phyloP scores from a whole-genome alignment of 2,888 invertebrate species.

The Ferrisia virgata region DNA sequence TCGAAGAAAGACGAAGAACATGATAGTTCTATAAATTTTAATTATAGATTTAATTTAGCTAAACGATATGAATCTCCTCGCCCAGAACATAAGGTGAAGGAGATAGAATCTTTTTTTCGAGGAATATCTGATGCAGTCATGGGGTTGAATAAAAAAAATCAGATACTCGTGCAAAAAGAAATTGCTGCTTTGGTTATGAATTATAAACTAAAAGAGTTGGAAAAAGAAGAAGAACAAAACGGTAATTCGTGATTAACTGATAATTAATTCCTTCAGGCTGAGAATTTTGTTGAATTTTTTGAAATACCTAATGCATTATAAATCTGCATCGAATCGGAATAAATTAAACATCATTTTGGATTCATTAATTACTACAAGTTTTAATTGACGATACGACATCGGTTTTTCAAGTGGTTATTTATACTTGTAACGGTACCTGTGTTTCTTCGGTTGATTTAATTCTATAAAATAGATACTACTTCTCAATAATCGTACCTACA shows the following conservation, averaged over 20 bases:
- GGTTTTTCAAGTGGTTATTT: too few relatives aligned
- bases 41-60: background rate
- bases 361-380: too few relatives aligned
- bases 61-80: background rate
- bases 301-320: too few relatives aligned
- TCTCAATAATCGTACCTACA: background rate
- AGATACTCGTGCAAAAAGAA: constrained; percentile 13
- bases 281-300: too few relatives aligned
- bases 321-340: too few relatives aligned
- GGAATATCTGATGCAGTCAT: constrained; percentile 26
- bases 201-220: constrained; percentile 32
- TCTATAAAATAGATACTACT: too few relatives aligned
- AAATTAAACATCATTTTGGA: too few relatives aligned
- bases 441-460: too few relatives aligned
- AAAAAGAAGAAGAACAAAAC: background rate
- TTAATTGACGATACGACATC: too few relatives aligned
- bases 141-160: constrained; percentile 19
- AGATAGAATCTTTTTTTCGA: constrained; percentile 36
- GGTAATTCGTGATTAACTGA: background rate
- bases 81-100: background rate
- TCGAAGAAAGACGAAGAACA: background rate
- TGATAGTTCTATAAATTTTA: background rate
- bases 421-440: too few relatives aligned
- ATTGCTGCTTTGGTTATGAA: constrained; percentile 25
- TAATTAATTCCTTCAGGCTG: background rate